Evolutionary conservation across 92 coral and sea anemone genomes (phyloP), one percentile per base, ranked within the genome.

Genomic region (Palythoa caribaeorum): DNA sequence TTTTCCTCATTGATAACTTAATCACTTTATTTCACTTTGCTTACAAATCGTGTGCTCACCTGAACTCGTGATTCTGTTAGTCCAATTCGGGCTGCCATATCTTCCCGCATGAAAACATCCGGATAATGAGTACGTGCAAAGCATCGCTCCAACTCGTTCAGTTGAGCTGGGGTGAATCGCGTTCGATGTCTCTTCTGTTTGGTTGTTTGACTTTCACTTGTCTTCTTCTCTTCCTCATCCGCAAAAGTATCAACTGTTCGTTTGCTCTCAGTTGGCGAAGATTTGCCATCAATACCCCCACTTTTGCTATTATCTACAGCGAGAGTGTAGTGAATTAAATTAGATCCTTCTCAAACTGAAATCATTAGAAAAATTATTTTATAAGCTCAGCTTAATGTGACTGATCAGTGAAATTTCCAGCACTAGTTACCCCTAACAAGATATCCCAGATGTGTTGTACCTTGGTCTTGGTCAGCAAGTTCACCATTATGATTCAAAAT

Each of bases 101-200:
- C 99, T 85, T 97, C 99, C 47, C 99, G 87, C 99, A 97, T 97
- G 60, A 97, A 97, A 0, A 97, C 99, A 38, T 97, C 99, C 10
- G 99, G 99, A 71, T 97, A 97, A 44, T 97, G 99, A 3, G 99
- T 97, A 35, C 99, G 90, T 21, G 99, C 98, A 78, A 97, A 97
- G 75, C 99, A 97, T 77, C 99, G 91, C 77, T 97, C 99, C 2
- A 97, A 92, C 76, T 97, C 99, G 76, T 97, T 97, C 20, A 97
- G 92, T 65, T 97, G 99, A n/a, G 99, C 97, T 17, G 99, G 99
- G 35, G 99, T 97, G 87, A 97, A 97, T 48, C 99, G 90, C 38
- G 99, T 97, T 48, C 99, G 96, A 83, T 97, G 99, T 62, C 99
- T 94, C 86, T 97, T 97, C 99, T 97, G 99, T 75, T 97, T 97